Conservation (phyloP, 2,797 vertebrate genomes). For the Heteromormyrus szaboi region DNA sequence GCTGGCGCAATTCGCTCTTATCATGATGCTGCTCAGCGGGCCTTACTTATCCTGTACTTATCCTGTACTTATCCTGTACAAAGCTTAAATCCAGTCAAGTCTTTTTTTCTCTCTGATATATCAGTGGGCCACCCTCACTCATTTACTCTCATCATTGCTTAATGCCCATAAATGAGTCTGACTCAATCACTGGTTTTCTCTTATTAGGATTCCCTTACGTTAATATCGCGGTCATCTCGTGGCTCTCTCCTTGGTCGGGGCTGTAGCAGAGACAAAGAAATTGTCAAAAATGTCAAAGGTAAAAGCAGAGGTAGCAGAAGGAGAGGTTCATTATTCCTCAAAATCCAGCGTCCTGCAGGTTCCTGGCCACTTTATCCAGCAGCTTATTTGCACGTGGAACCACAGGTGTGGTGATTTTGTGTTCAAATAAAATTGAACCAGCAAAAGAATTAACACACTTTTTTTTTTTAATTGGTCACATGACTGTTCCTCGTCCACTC, state of each 20-base stretch:
- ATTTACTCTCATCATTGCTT: background rate
- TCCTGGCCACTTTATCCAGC: background rate
- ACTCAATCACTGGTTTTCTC: background rate
- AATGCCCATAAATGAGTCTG: background rate
- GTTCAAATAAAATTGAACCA: background rate
- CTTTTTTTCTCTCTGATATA: background rate
- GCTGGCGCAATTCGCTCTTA: background rate
- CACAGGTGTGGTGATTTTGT: background rate
- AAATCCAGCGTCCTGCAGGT: background rate
- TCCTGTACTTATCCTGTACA: background rate
- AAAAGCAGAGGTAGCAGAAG: background rate
- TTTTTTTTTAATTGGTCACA: background rate
- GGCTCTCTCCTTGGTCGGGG: conserved; percentile 31
- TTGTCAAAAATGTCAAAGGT: background rate
- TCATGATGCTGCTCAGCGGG: background rate
- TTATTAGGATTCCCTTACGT: conserved; percentile 40
- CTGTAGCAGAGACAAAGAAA: conserved; percentile 20
- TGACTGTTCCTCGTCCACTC: background rate
- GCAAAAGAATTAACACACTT: background rate
- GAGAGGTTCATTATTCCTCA: background rate
- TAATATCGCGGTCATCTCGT: conserved; percentile 48
- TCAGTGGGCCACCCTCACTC: background rate
- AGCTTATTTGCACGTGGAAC: background rate
- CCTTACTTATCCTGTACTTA: background rate
- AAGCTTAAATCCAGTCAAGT: background rate